A percentile compares a stretch with the other conserved stretches of the same genome.
Evolutionary conservation across 2,888 invertebrate species (phyloP).

Genomic region (Drosophila mercatorum): DNA sequence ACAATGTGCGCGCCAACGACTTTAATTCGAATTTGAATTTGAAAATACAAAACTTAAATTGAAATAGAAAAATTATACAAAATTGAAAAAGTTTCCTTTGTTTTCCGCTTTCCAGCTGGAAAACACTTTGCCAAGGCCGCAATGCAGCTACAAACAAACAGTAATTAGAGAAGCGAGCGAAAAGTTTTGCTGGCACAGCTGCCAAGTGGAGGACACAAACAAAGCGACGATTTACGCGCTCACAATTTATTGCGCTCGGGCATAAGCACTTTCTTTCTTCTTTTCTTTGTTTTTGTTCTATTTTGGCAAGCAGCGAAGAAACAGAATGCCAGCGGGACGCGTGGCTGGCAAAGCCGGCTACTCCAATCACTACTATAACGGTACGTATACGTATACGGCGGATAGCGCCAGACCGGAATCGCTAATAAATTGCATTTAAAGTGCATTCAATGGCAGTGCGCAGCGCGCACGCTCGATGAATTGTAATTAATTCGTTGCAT

Average conservation of each 20-base stretch:
- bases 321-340: slow-evolving; percentile 84
- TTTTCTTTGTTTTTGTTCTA: not conserved
- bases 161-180: slow-evolving; percentile 42
- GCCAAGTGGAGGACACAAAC: slow-evolving; percentile 27
- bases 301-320: slow-evolving; percentile 24
- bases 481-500: slow-evolving; percentile 12
- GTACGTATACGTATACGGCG: slow-evolving; percentile 72
- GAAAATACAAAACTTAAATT: not conserved
- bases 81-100: too few species aligned
- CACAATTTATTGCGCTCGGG: slow-evolving; percentile 11
- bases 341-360: slow-evolving; percentile 85
- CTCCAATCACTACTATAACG: slow-evolving; percentile 84
- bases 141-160: slow-evolving; percentile 50
- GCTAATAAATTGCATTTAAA: not conserved
- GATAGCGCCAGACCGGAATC: not conserved
- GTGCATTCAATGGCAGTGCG: slow-evolving; percentile 4
- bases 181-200: slow-evolving; percentile 38
- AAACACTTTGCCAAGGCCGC: slow-evolving; percentile 13
- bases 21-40: slow-evolving; percentile 18
- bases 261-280: not conserved
- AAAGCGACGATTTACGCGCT: slow-evolving; percentile 12
- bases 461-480: slow-evolving; percentile 1
- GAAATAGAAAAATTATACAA: not conserved
- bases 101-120: not conserved
- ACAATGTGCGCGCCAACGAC: not conserved